phyloP scores from a whole-genome alignment of 2,888 invertebrate genomes.

The Monopis laevigella region DNA sequence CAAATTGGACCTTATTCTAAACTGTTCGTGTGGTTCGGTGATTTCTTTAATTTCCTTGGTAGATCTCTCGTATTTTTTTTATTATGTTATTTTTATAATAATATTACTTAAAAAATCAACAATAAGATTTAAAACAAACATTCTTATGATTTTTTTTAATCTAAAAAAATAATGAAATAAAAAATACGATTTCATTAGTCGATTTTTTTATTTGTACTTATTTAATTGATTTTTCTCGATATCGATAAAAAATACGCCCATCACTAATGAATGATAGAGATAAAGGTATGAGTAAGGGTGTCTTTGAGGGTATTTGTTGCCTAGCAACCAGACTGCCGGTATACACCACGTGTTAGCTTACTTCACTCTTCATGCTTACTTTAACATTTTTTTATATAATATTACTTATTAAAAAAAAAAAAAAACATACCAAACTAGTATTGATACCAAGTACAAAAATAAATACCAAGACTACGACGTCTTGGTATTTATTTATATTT shows the following conservation, averaged over 20 bases:
- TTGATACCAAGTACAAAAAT: too few species aligned
- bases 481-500: too few species aligned
- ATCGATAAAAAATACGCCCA: conserved; percentile 18
- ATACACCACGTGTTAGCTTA: conserved; percentile 15
- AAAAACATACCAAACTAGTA: too few species aligned
- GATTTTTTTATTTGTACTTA: background rate
- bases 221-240: conserved; percentile 20
- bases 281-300: background rate
- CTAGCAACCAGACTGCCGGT: conserved; percentile 16
- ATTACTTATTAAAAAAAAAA: too few species aligned
- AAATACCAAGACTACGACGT: too few species aligned
- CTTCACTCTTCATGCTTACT: conserved; percentile 10
- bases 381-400: conserved; percentile 3
- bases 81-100: too few species aligned
- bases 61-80: too few species aligned
- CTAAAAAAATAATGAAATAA: background rate
- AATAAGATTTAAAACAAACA: background rate
- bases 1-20: too few species aligned
- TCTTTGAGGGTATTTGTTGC: conserved; percentile 17
- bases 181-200: too few species aligned
- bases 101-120: background rate
- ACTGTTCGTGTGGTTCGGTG: too few species aligned
- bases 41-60: too few species aligned
- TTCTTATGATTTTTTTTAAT: background rate
- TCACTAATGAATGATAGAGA: conserved; percentile 17